These are phyloP conservation scores for Cololabis saira DNA, from an alignment of 2,113 vertebrate species.

Conservation along the genomic window DNA sequence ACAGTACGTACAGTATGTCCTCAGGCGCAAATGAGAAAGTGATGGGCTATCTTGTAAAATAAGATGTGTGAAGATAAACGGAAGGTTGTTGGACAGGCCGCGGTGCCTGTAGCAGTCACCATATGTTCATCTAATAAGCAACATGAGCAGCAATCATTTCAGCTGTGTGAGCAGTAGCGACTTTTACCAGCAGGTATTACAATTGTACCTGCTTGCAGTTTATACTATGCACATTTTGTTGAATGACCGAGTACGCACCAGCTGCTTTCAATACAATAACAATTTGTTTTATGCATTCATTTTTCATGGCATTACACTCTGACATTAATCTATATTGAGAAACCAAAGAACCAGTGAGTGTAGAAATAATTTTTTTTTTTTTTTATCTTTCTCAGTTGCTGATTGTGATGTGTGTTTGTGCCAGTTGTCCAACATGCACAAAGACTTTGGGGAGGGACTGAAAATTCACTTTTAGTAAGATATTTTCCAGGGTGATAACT, in stretches of 20 bases:
- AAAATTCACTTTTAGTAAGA: too few relatives aligned
- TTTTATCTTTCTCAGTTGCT: too few relatives aligned
- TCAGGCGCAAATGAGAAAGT: conserved; percentile 30
- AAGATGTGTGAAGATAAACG: conserved; percentile 34
- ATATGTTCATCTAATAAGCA: conserved; percentile 19
- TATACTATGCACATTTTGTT: background rate
- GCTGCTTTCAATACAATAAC: too few relatives aligned
- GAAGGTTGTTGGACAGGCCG: conserved; percentile 10
- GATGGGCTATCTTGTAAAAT: conserved; percentile 23
- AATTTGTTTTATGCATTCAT: too few relatives aligned
- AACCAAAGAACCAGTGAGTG: too few relatives aligned
- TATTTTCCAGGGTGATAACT: too few relatives aligned
- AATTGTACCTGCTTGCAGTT: background rate
- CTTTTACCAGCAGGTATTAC: conserved; percentile 1
- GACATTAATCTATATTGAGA: too few relatives aligned
- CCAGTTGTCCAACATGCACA: too few relatives aligned
- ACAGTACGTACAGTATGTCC: background rate
- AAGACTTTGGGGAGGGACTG: too few relatives aligned
- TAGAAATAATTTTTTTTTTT: too few relatives aligned
- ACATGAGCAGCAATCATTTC: background rate
- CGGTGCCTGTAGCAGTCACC: conserved; percentile 16
- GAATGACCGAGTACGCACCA: background rate
- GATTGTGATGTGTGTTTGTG: too few relatives aligned
- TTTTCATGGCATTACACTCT: too few relatives aligned
- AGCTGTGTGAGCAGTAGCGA: background rate